Evolutionary conservation across 2,888 invertebrate species (phyloP), one percentile per base, ranked within the genome.

Genomic region (Arge pagana): DNA sequence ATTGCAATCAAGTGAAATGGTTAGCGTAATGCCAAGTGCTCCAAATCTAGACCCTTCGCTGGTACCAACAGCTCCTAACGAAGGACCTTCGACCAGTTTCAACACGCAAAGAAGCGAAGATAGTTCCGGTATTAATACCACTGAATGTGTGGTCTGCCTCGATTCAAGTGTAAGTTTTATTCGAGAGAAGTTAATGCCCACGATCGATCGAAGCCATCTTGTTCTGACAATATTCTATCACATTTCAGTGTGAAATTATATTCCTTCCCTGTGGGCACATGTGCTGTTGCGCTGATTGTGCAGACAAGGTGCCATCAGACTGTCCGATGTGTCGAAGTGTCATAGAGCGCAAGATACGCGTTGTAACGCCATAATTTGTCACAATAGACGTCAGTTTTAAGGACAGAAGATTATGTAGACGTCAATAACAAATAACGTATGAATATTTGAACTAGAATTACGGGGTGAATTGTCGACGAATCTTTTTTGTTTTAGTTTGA

Each of bases 231-330:
- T 43, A 8, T 31, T 31, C 49, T 37, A 48, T 49, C 61, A 62
- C 57, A 50, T 81, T 82, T 48, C 79, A 88, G 88, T 86, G 86
- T 62, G 84, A 86, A 73, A 82, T 91, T 45, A 87, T 93, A 66
- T 92, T 91, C 80, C 83, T 93, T 63, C 90, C 90, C 50, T 93
- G 93, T 72, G 93, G 93, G 50, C 93, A 94, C 76, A 84, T 92
- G 70, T 93, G 93, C 71, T 88, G 88, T 71, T 94, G 93, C 76
- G 76, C 81, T 45, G 71, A 75, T 43, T 94, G 93, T 78, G 84
- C 88, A 41, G 68, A 77, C 56, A 78, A 79, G 63, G 77, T 83
- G 18, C 77, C 89, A 52, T 71, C 74, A 2, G 78, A 78, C 54
- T 94, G 93, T 76, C 93, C 93, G 4, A 83, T 94, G 82, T 93